Conservation (phyloP, 2,113 vertebrate genomes). For the Miniopterus natalensis region DNA sequence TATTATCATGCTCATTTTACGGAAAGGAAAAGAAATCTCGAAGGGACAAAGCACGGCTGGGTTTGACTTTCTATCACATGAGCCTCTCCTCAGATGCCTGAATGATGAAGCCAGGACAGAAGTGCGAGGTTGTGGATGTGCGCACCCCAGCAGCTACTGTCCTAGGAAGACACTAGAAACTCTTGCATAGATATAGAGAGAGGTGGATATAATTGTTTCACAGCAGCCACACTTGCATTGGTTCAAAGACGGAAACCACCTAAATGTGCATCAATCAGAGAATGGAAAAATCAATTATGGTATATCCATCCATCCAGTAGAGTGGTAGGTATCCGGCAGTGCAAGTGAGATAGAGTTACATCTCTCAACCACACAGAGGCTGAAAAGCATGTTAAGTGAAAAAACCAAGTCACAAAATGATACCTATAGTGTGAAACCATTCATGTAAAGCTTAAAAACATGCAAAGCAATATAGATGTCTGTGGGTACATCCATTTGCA, state of each 20-base stretch:
- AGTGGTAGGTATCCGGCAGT: neutral
- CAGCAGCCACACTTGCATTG: neutral
- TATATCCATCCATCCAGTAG: no score
- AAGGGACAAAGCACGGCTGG: neutral
- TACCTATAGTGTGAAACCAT: neutral
- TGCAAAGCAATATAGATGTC: neutral
- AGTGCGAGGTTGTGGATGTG: neutral
- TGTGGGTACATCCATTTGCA: neutral
- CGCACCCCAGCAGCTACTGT: neutral
- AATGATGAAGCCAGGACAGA: neutral
- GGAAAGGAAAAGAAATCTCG: neutral
- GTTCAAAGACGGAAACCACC: neutral
- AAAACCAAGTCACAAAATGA: neutral
- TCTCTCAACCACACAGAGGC: neutral
- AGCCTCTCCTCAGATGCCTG: neutral
- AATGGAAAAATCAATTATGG: neutral
- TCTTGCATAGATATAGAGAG: neutral
- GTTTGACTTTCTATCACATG: neutral
- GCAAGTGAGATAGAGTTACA: neutral
- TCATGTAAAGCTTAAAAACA: slow-evolving; percentile 20
- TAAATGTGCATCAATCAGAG: neutral
- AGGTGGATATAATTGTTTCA: neutral
- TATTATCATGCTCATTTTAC: neutral
- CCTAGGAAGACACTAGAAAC: neutral
- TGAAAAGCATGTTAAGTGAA: slow-evolving; percentile 14